phyloP scores from a whole-genome alignment of 1,140 invertebrate genomes.

The Ceratosolen fusciceps region DNA sequence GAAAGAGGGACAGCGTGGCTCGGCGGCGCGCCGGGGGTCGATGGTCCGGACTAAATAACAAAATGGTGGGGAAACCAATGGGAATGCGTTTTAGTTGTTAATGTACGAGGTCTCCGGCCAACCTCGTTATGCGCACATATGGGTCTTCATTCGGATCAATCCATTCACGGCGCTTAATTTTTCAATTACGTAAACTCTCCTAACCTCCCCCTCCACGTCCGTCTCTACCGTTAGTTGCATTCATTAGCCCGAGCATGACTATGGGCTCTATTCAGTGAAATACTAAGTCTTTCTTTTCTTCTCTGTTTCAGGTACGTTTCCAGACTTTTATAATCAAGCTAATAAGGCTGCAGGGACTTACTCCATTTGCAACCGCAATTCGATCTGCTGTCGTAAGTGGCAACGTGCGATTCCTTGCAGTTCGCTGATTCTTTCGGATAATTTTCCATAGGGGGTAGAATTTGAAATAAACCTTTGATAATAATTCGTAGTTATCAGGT shows the following conservation, averaged over 20 bases:
- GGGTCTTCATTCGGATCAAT: neutral
- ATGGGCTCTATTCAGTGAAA: neutral
- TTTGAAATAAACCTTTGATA: too few relatives aligned
- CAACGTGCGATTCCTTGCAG: too few relatives aligned
- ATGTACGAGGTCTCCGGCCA: neutral
- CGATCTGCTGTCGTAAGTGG: too few relatives aligned
- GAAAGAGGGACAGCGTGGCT: slow-evolving; percentile 46
- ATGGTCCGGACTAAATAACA: slow-evolving; percentile 7
- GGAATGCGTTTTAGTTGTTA: neutral
- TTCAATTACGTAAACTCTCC: neutral
- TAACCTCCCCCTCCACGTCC: neutral
- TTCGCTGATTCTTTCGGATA: too few relatives aligned
- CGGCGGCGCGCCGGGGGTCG: slow-evolving; percentile 46
- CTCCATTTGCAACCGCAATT: too few relatives aligned
- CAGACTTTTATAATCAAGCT: neutral
- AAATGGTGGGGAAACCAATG: slow-evolving; percentile 8
- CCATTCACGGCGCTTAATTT: neutral
- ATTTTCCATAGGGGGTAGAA: too few relatives aligned
- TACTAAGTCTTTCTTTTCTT: neutral
- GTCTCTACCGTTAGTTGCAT: too few relatives aligned
- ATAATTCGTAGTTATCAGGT: slow-evolving; percentile 27
- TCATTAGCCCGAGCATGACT: neutral
- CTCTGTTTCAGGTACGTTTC: slow-evolving; percentile 24
- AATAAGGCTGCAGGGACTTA: neutral
- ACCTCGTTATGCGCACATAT: neutral